Conservation (phyloP, 2,888 invertebrate genomes). For the Dione juno region DNA sequence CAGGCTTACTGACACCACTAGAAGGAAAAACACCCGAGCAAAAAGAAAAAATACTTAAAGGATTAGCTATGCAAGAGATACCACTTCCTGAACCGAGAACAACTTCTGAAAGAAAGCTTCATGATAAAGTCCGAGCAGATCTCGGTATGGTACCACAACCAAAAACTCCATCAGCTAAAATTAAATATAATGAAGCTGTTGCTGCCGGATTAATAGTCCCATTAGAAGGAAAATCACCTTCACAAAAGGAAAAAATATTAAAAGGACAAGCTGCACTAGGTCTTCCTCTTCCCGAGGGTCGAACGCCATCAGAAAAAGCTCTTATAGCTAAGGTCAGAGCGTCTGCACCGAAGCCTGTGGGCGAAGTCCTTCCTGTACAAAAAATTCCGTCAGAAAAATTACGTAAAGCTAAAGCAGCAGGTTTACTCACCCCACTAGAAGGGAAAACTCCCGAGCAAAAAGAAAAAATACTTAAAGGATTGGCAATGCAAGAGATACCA, state of each 20-base stretch:
- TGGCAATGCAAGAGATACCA: conserved; percentile 33
- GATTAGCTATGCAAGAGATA: conserved; percentile 47
- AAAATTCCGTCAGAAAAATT: conserved; percentile 36
- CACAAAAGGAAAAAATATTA: conserved; percentile 52
- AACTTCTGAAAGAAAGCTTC: conserved; percentile 37
- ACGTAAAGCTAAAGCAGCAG: conserved; percentile 43
- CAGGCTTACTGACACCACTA: conserved; percentile 44
- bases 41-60: conserved; percentile 52
- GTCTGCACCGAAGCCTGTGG: background rate
- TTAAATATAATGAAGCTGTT: conserved; percentile 43
- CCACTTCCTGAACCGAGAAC: conserved; percentile 51
- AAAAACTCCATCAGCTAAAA: conserved; percentile 38
- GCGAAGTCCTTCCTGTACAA: background rate
- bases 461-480: conserved; percentile 7
- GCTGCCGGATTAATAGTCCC: conserved; percentile 51
- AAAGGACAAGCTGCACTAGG: conserved; percentile 47
- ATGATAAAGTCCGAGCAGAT: conserved; percentile 39
- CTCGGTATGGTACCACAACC: conserved; percentile 52
- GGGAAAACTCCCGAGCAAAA: conserved; percentile 31
- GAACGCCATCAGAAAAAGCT: conserved; percentile 51
- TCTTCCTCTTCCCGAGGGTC: conserved; percentile 51
- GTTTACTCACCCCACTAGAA: conserved; percentile 41
- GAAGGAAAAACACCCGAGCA: conserved; percentile 48
- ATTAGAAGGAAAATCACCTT: conserved; percentile 49
- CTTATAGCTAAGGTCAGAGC: conserved; percentile 46